Evolutionary conservation across 1,140 invertebrate genomes (phyloP).

Genomic region (Bombus impatiens): DNA sequence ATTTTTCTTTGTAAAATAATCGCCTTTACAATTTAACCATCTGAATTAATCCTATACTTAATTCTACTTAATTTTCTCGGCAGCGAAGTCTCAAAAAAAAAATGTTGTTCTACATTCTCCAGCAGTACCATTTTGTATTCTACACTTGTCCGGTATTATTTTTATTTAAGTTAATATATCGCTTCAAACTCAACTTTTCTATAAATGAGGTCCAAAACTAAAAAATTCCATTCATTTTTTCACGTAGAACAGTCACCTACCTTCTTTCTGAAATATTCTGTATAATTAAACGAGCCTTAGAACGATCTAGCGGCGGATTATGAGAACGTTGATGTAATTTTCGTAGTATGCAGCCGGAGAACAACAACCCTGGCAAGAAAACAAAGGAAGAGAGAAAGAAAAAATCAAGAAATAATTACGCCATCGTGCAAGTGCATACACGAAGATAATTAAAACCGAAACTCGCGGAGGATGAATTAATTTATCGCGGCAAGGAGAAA

Average conservation of each 20-base stretch:
- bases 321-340: background rate
- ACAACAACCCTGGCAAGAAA: background rate
- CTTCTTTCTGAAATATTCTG: too few relatives aligned
- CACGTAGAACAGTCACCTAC: too few relatives aligned
- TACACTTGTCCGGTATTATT: background rate
- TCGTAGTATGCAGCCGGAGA: background rate
- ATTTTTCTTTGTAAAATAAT: too few relatives aligned
- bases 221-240: too few relatives aligned
- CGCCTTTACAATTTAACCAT: too few relatives aligned
- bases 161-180: background rate
- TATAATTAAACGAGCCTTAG: too few relatives aligned
- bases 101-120: background rate
- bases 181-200: background rate
- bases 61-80: too few relatives aligned
- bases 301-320: too few relatives aligned
- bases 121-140: too few relatives aligned
- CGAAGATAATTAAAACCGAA: slow-evolving; percentile 49
- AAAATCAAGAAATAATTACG: background rate
- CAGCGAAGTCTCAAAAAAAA: background rate
- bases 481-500: slow-evolving; percentile 30
- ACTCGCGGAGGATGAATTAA: slow-evolving; percentile 14
- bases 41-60: too few relatives aligned
- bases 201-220: background rate
- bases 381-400: background rate
- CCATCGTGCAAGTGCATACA: slow-evolving; percentile 19